Evolutionary conservation across 1,140 invertebrate species (phyloP).

Genomic region (Drosophila santomea): DNA sequence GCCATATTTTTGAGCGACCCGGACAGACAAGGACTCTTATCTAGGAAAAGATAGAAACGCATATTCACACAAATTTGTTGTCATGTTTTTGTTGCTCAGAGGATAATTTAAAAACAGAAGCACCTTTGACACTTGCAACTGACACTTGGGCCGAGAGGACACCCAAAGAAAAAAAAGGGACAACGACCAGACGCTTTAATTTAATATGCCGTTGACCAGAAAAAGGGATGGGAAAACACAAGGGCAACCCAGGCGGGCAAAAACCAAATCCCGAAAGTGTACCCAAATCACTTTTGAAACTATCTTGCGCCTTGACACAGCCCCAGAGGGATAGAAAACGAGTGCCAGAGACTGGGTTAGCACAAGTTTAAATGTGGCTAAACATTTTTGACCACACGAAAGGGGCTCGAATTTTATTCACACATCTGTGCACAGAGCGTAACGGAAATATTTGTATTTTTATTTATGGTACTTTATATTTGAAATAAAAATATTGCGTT

Average conservation of each 20-base stretch:
- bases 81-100: slow-evolving; percentile 68
- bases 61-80: slow-evolving; percentile 79
- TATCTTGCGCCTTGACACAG: slow-evolving; percentile 80
- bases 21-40: slow-evolving; percentile 52
- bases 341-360: slow-evolving; percentile 4
- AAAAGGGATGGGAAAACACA: slow-evolving; percentile 3
- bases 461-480: too few relatives aligned
- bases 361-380: slow-evolving; percentile 32
- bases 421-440: slow-evolving; percentile 29
- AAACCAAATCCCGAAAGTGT: slow-evolving; percentile 75
- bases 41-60: slow-evolving; percentile 62
- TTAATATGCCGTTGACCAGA: slow-evolving; percentile 80
- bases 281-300: slow-evolving; percentile 83
- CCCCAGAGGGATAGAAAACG: slow-evolving; percentile 36
- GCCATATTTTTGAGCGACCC: slow-evolving; percentile 38
- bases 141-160: slow-evolving; percentile 60
- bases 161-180: slow-evolving; percentile 25
- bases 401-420: slow-evolving; percentile 55
- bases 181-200: slow-evolving; percentile 70
- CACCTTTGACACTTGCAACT: slow-evolving; percentile 82
- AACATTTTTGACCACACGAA: slow-evolving; percentile 69
- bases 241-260: neutral
- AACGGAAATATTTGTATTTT: neutral
- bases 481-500: too few relatives aligned
- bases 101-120: slow-evolving; percentile 80